These are phyloP conservation scores for Stramonita haemastoma DNA, from an alignment of 2,888 invertebrate genomes.

Conservation along the genomic window DNA sequence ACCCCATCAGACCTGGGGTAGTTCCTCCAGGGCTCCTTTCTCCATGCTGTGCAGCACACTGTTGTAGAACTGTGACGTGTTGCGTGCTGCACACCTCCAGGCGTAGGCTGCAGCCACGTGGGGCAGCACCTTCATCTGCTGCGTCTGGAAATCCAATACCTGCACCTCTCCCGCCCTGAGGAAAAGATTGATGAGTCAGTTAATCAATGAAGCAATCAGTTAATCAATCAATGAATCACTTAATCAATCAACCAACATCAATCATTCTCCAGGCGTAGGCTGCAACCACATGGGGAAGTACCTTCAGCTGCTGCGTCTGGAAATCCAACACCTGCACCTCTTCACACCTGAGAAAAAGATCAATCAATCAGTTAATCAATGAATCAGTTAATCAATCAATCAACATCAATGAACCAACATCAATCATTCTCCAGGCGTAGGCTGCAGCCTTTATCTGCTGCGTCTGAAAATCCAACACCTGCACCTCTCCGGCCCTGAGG, in stretches of 20 bases:
- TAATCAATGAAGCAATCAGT: too few relatives aligned
- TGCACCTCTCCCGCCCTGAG: slow-evolving; percentile 62
- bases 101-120: slow-evolving; percentile 89
- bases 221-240: too few relatives aligned
- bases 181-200: too few relatives aligned
- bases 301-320: slow-evolving; percentile 94
- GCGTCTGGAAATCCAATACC: slow-evolving; percentile 94
- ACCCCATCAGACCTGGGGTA: slow-evolving; percentile 85
- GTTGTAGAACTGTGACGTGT: slow-evolving; percentile 65
- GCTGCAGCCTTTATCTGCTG: too few relatives aligned
- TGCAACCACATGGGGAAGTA: slow-evolving; percentile 90
- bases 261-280: slow-evolving; percentile 85
- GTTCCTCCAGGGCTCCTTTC: slow-evolving; percentile 87
- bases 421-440: too few relatives aligned
- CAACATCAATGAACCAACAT: not conserved
- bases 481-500: too few relatives aligned
- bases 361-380: too few relatives aligned
- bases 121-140: slow-evolving; percentile 94
- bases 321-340: slow-evolving; percentile 87
- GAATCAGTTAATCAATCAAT: too few relatives aligned
- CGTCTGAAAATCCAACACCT: too few relatives aligned
- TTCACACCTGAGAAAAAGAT: slow-evolving; percentile 53
- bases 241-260: too few relatives aligned
- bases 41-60: slow-evolving; percentile 83
- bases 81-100: slow-evolving; percentile 81